Conservation (phyloP, 2,113 vertebrate genomes). For the Phaethon lepturus region DNA sequence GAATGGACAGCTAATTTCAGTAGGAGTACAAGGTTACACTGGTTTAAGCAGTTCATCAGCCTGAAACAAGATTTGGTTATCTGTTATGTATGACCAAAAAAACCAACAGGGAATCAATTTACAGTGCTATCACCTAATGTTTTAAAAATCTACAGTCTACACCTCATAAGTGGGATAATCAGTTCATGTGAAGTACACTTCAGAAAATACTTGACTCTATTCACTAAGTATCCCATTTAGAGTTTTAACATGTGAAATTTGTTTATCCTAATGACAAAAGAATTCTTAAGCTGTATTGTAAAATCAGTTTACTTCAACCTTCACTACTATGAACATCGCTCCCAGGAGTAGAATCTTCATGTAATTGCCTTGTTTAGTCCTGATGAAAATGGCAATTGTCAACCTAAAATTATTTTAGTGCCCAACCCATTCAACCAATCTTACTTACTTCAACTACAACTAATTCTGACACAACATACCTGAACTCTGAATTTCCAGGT, state of each 20-base stretch:
- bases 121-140: not conserved
- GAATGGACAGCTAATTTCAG: not conserved
- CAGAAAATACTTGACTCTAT: not conserved
- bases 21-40: not conserved
- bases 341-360: not conserved
- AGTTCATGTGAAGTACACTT: not conserved
- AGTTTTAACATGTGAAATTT: not conserved
- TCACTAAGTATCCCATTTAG: not conserved
- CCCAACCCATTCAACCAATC: not conserved
- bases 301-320: not conserved
- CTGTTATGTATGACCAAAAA: not conserved
- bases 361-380: not conserved
- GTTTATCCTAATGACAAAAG: not conserved
- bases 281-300: not conserved
- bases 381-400: not conserved
- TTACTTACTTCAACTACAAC: not conserved
- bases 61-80: not conserved
- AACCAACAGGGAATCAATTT: not conserved
- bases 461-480: conserved; percentile 74
- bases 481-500: conserved; percentile 99
- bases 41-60: not conserved
- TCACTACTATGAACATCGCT: fast-evolving
- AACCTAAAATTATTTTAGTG: not conserved
- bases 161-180: not conserved
- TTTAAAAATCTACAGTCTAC: not conserved